Evolutionary conservation across 2,113 vertebrate genomes (phyloP), one percentile per base, ranked within the genome.

Genomic region (Phyllostomus discolor): DNA sequence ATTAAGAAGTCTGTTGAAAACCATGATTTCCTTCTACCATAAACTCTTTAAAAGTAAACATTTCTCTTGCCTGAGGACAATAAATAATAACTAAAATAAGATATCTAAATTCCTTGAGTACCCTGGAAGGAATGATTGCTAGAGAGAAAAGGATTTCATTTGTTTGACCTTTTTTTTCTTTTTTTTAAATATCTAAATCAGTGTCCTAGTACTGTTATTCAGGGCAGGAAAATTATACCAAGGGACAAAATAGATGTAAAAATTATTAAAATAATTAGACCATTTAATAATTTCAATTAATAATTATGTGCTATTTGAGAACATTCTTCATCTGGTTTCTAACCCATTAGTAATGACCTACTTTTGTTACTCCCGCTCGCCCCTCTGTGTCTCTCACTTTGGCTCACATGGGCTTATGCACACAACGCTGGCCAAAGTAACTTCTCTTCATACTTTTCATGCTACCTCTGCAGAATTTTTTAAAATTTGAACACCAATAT

Each of bases 51-150:
- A 90, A 90, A 82, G 52, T 86, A 93, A 94, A 67, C 10, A 82
- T 35, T 72, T 70, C 48, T 75, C 16, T 80, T 91, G 66, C 87
- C 50, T 83, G 31, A 95, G 75, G 59, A 72, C 19, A 52, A 16
- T 95, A 88, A 78, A 73, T 78, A 85, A 94, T 70, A 93, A 57
- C 70, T 93, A 90, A 94, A 91, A 88, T 54, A 31, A 84, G 66
- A 85, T 94, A 92, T 78, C 70, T 85, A 81, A 96, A 88, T 92
- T 96, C 79, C 69, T 93, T 69, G 89, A 94, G 70, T 91, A 52
- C 79, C 93, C 87, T 7, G 7, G 28, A 90, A 88, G 20, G 22
- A 82, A 38, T 72, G 38, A 95, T 86, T 80, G 52, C 52, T 67
- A 66, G 50, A 82, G 52, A 92, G 10, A 90, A 93, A 78, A 94